Evolutionary conservation across 2,888 invertebrate genomes (phyloP), one percentile per base, ranked within the genome.

Genomic region (Himalopsyche tibetana): DNA sequence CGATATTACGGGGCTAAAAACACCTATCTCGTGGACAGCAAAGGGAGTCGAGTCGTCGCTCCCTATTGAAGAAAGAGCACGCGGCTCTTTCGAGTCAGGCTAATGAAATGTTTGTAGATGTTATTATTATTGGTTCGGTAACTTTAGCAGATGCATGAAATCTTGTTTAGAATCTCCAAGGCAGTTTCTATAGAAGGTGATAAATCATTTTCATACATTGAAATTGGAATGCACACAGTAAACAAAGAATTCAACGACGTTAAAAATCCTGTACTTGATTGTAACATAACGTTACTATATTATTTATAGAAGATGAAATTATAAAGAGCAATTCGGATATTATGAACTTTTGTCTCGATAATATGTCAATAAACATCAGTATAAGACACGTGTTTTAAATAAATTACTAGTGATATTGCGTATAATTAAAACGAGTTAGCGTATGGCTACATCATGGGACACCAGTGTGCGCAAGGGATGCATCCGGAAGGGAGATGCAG

Each of bases 401-500:
- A 36, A 12, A 36, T 36, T 74, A 2, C 38, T 38, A 19, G 63
- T 19, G 12, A 19, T 5, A 63, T 8, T 63, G 28, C 36, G 9
- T 36, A 74, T 74, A 11, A 74, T 28, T 74, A 74, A 38, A 36
- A 74, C 38, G 36, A 12, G 74, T 38, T 38, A 74, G 38, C 12
- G 11, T 15, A 74, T 28, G 28, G 28, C 5, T 56, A 56, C 45
- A 19, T 4, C 19, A 28, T 28, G 69, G 0, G 69, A 12, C 28
- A 69, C 17, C 69, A 69, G 83, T 28, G 79, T 69, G 69, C 17
- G 69, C 45, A 69, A 36, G 80, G 79, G 83, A 83, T 56, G 69
- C 40, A 74, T 80, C 84, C 83, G 85, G 88, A 90, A 83, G 87
- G 56, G 82, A 89, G 90, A 89, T 90, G 91, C 92, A 92, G 93